A percentile compares a stretch with the other conserved stretches of the same genome.
Conservation (phyloP, 2,113 vertebrate species). For the Bufo bufo region DNA sequence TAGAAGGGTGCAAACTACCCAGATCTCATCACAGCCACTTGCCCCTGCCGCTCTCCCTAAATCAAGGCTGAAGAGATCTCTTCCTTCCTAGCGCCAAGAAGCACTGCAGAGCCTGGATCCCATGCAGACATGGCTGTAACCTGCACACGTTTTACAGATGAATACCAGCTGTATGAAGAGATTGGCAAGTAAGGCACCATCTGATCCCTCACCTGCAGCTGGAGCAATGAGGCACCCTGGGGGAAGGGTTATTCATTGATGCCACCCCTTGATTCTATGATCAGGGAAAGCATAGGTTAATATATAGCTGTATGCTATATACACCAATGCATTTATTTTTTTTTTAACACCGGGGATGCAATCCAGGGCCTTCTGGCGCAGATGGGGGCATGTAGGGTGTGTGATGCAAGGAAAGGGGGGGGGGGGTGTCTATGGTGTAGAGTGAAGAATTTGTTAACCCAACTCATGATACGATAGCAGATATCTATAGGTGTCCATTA, state of each 20-base stretch:
- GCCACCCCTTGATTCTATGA: conserved; percentile 10
- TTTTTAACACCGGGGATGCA: not conserved
- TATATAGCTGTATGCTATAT: not conserved
- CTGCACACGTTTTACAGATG: conserved; percentile 92
- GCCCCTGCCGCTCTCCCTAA: conserved; percentile 41
- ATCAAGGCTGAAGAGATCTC: conserved; percentile 54
- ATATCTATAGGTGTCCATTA: conserved; percentile 14
- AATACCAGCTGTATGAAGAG: conserved; percentile 94
- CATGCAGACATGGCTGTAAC: conserved; percentile 87
- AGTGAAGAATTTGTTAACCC: conserved; percentile 20
- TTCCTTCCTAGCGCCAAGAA: conserved; percentile 60
- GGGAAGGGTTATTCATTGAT: conserved; percentile 18
- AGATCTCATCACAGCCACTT: conserved; percentile 35
- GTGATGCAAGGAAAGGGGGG: not conserved
- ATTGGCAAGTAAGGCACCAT: conserved; percentile 89
- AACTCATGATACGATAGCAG: conserved; percentile 23
- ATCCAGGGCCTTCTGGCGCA: conserved; percentile 15
- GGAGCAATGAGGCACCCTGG: conserved; percentile 21
- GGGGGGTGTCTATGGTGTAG: conserved; percentile 6
- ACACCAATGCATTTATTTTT: not conserved
- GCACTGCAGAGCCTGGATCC: conserved; percentile 61
- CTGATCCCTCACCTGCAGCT: conserved; percentile 50
- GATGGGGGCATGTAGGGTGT: conserved; percentile 41
- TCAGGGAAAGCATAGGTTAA: not conserved
- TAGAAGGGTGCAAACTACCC: conserved; percentile 46